phyloP scores from a whole-genome alignment of 2,113 vertebrate genomes.

The Callipepla californica region DNA sequence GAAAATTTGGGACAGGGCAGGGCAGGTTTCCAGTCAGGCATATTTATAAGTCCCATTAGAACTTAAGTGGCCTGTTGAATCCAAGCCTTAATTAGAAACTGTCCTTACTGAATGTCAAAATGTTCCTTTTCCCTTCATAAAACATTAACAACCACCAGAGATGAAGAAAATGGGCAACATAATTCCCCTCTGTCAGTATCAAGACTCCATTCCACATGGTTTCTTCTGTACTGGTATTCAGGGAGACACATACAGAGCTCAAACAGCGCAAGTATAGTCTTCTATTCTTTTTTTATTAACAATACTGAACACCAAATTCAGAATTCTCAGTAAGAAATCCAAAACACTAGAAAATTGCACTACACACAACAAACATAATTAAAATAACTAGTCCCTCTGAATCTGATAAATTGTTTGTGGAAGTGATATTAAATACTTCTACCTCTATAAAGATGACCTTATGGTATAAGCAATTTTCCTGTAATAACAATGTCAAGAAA shows the following conservation, averaged over 20 bases:
- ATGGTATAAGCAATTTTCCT: slow-evolving; percentile 19
- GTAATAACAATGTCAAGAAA: slow-evolving; percentile 35
- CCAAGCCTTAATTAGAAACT: slow-evolving; percentile 45
- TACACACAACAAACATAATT: not conserved
- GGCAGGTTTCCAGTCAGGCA: slow-evolving; percentile 38
- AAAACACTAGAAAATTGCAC: slow-evolving; percentile 12
- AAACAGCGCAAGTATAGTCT: not conserved
- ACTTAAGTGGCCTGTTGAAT: slow-evolving; percentile 35
- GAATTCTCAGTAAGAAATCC: not conserved
- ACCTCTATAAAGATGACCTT: slow-evolving; percentile 3
- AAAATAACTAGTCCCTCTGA: slow-evolving; percentile 25
- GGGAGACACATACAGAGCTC: not conserved
- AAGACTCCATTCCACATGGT: not conserved
- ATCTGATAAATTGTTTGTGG: slow-evolving; percentile 2
- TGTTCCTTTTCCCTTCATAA: slow-evolving; percentile 52
- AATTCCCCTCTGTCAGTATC: not conserved
- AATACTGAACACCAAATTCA: not conserved
- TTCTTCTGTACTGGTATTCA: not conserved
- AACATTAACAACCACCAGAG: slow-evolving; percentile 16
- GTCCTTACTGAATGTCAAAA: slow-evolving; percentile 52
- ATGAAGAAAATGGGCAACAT: slow-evolving; percentile 38
- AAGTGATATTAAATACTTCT: slow-evolving; percentile 25
- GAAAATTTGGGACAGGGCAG: slow-evolving; percentile 30
- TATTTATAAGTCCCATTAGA: slow-evolving; percentile 28
- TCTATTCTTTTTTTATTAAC: not conserved